A percentile compares a stretch with the other conserved stretches of the same genome.
These are phyloP conservation scores for Chaenodraco wilsoni DNA, from an alignment of 2,797 vertebrate genomes.

Conservation along the genomic window DNA sequence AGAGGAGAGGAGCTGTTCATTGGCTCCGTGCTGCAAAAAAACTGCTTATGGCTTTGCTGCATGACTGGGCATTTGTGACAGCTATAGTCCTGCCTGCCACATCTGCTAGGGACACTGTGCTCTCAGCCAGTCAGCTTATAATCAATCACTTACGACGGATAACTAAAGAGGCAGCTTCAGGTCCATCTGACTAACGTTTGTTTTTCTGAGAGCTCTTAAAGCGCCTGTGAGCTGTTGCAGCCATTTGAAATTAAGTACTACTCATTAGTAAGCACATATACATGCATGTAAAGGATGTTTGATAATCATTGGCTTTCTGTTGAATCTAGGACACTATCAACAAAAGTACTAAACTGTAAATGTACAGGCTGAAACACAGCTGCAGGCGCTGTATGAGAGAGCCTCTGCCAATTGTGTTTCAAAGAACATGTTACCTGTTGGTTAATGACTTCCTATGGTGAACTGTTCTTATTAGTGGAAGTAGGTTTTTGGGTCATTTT, in stretches of 20 bases:
- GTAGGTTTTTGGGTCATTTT: slow-evolving; percentile 82
- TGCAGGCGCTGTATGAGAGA: slow-evolving; percentile 53
- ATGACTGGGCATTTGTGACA: slow-evolving; percentile 87
- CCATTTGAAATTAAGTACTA: slow-evolving; percentile 11
- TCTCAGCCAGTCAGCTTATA: slow-evolving; percentile 68
- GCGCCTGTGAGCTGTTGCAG: slow-evolving; percentile 23
- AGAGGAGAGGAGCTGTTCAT: slow-evolving; percentile 71
- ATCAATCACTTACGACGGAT: slow-evolving; percentile 77
- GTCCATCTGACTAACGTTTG: slow-evolving; percentile 54
- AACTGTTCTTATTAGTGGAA: slow-evolving; percentile 70
- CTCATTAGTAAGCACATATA: slow-evolving; percentile 28
- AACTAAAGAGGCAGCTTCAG: slow-evolving; percentile 66
- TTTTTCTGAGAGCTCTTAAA: slow-evolving; percentile 48
- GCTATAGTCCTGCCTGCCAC: slow-evolving; percentile 78
- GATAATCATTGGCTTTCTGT: slow-evolving; percentile 25
- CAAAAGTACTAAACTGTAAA: slow-evolving; percentile 58
- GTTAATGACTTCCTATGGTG: slow-evolving; percentile 78
- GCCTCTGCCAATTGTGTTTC: slow-evolving; percentile 48
- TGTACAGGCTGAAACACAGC: slow-evolving; percentile 66
- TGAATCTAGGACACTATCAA: slow-evolving; percentile 72
- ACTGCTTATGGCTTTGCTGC: slow-evolving; percentile 83
- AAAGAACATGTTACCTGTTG: slow-evolving; percentile 76
- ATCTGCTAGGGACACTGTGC: slow-evolving; percentile 75
- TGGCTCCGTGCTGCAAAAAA: slow-evolving; percentile 70
- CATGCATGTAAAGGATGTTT: slow-evolving; percentile 26